Evolutionary conservation across 2,797 vertebrate species (phyloP).

Genomic region (Petrocephalus sullivani): DNA sequence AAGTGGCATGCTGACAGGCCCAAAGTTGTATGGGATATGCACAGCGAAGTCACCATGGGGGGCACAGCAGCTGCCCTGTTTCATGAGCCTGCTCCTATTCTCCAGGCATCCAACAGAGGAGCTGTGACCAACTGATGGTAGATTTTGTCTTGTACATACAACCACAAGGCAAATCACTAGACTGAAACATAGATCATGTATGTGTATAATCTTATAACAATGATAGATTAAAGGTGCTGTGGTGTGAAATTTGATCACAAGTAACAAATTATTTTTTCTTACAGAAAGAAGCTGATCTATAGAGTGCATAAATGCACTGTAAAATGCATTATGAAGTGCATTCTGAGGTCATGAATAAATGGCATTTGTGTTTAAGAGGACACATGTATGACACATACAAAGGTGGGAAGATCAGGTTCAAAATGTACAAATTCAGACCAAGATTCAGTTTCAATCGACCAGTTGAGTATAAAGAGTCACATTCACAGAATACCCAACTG

Average conservation of each 20-base stretch:
- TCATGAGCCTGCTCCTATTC: background rate
- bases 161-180: no score
- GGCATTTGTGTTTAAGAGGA: background rate
- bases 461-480: background rate
- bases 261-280: background rate
- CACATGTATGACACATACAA: background rate
- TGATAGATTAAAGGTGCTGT: no score
- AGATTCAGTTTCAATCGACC: background rate
- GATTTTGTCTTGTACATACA: no score
- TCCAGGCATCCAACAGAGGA: background rate
- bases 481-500: background rate
- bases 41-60: background rate
- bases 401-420: background rate
- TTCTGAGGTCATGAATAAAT: background rate
- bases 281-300: background rate
- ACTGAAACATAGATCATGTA: no score
- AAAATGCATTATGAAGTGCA: background rate
- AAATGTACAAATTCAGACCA: background rate
- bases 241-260: no score
- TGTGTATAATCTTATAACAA: no score
- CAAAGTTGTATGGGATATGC: background rate
- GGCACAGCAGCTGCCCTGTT: background rate
- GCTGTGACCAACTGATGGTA: background rate
- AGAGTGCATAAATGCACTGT: background rate
- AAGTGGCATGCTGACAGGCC: background rate